Percentiles rank a stretch among this genome's conserved stretches.
phyloP scores from a whole-genome alignment of 2,113 vertebrate genomes.

The Gavia stellata region DNA sequence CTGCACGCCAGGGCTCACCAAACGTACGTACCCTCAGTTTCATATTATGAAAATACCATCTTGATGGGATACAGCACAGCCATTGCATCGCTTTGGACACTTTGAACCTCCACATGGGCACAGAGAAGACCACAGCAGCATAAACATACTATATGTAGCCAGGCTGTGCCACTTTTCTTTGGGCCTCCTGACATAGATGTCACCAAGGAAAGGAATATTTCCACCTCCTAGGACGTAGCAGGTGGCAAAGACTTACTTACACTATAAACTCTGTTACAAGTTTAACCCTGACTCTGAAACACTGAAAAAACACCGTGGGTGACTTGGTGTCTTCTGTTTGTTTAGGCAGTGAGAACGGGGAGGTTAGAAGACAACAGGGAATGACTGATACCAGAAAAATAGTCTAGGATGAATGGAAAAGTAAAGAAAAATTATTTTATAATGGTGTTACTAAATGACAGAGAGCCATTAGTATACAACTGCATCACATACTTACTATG shows the following conservation, averaged over 20 bases:
- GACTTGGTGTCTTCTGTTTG: background rate
- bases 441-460: background rate
- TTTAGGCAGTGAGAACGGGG: background rate
- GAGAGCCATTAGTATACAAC: background rate
- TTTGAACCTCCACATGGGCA: background rate
- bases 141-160: background rate
- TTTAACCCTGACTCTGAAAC: background rate
- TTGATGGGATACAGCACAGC: background rate
- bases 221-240: background rate
- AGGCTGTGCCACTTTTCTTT: background rate
- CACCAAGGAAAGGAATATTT: background rate
- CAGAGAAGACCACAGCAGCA: background rate
- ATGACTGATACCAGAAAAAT: background rate
- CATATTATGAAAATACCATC: background rate
- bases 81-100: background rate
- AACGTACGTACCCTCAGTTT: background rate
- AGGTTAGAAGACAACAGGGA: background rate
- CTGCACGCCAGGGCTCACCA: background rate
- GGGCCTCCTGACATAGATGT: background rate
- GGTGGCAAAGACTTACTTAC: background rate
- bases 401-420: background rate
- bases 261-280: background rate
- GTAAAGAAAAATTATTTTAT: background rate
- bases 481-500: background rate
- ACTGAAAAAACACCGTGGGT: background rate